Evolutionary conservation across 2,888 invertebrate genomes (phyloP), one percentile per base, ranked within the genome.

Genomic region (Ditula angustiorana): DNA sequence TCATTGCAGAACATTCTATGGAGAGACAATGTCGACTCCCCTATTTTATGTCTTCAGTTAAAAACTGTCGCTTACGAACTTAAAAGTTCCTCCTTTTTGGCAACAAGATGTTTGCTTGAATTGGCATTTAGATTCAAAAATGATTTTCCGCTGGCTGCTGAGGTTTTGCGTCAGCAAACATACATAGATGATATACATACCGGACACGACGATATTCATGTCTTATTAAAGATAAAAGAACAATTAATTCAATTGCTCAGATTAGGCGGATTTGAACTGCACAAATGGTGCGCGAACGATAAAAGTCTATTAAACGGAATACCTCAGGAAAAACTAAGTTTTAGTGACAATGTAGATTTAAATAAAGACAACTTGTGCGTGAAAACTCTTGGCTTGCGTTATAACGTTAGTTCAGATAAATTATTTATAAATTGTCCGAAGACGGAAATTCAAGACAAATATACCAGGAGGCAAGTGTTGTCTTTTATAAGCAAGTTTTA

Each of bases 361-460:
- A 41, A 37, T 41, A 56, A 56, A 13, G 56, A 56, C 24, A 23
- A 56, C 2, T 41, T 56, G 35, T 56, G 4, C n/a, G 35, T 56
- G 16, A 56, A 37, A 56, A 56, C 56, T 56, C 56, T 37, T 41
- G 37, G 37, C 26, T 23, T 56, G 13, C 19, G 13, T 13, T 56
- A 56, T 13, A 56, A 41, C 7, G 41, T 56, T 8, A 24, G 13
- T 4, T 13, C 21, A 10, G 41, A 56, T 26, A 21, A n/a, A 24
- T 23, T 56, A 5, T 37, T 35, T n/a, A 56, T 56, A 26, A 24
- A 16, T 26, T 57, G 28, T n/a, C 46, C 23, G 2, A 10, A 57
- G 19, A 44, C 44, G 19, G 24, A 57, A 13, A n/a, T 57, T 1
- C 21, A 57, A 10, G 16, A 24, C 16, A 46, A 46, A 10, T 57